Evolutionary conservation across 2,113 vertebrate genomes (phyloP).

Genomic region (Campylomormyrus tamandua): DNA sequence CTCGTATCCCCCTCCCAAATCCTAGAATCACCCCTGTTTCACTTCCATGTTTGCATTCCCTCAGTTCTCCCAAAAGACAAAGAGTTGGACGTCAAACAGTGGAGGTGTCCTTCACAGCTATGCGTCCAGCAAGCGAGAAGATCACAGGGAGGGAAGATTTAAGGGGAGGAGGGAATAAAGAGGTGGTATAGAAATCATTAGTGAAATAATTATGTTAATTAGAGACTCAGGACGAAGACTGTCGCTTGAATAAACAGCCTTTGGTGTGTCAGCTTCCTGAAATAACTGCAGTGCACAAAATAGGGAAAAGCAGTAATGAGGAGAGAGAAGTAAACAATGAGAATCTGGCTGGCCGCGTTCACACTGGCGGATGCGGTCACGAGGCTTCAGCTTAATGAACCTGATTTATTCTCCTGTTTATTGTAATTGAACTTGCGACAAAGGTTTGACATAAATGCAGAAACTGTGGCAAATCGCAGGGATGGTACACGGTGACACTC

Average conservation of each 20-base stretch:
- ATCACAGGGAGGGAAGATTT: not conserved
- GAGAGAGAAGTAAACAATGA: constrained; percentile 32
- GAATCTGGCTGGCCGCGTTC: constrained; percentile 14
- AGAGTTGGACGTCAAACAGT: not conserved
- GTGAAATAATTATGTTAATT: constrained; percentile 31
- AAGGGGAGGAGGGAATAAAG: constrained; percentile 17
- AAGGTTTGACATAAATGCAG: constrained; percentile 13
- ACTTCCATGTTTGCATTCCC: not conserved
- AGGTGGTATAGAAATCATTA: constrained; percentile 28
- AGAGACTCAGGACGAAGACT: constrained; percentile 17
- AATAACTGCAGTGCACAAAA: constrained; percentile 33
- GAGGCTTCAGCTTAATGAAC: constrained; percentile 21
- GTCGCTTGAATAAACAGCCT: constrained; percentile 28
- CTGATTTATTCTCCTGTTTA: constrained; percentile 21
- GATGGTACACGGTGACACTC: constrained; percentile 21
- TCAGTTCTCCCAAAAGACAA: not conserved
- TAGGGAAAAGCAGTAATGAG: constrained; percentile 26
- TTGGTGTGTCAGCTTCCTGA: constrained; percentile 23
- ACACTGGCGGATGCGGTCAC: constrained; percentile 7
- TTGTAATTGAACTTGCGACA: constrained; percentile 18
- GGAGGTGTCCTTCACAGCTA: not conserved
- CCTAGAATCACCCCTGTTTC: not conserved
- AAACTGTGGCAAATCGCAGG: not conserved
- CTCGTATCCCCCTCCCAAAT: not conserved
- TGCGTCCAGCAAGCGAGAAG: not conserved